Evolutionary conservation across 2,113 vertebrate species (phyloP), one percentile per base, ranked within the genome.

Genomic region (Trogon surrucura): DNA sequence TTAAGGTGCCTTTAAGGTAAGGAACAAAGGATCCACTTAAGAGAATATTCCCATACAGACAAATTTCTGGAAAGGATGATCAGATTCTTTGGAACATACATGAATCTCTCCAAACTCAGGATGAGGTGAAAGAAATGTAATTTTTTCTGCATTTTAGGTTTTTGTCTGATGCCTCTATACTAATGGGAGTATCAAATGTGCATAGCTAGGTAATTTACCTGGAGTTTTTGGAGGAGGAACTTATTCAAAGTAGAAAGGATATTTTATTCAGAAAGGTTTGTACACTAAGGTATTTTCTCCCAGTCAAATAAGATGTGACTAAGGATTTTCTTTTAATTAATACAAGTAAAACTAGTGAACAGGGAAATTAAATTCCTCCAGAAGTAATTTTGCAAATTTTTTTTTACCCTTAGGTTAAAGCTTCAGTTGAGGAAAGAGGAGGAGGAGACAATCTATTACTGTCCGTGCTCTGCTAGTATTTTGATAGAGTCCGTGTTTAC

Each of bases 351-450:
- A 90, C 79, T 96, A 96, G 47, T 94, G 95, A 96, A 93, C 75
- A 90, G 79, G 88, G 93, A 96, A 97, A 97, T 97, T 88, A 95
- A 95, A 95, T 88, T 94, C 47, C 64, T 86, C 23, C 80, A 91
- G 53, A 94, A 95, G 66, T 57, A 90, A 93, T 93, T 88, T 86
- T 94, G n/a, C 34, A 90, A 57, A 92, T 79, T 77, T 79, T 77
- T 66, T 22, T 81, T 91, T 93, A 83, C 81, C 86, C 60, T 85
- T 54, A 85, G 67, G 77, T 80, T 91, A 88, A 88, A 91, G 5
- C 32, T 54, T 80, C 73, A 69, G 2, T 5, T 89, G 27, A 75
- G 38, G 23, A 64, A 86, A 80, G 36, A 7, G 14, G 21, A 71
- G 36, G 50, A 41, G 26, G 9, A 78, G 15, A 54, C 6, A 5